Conservation (phyloP, 2,113 vertebrate species). For the Astatoreochromis straeleni region DNA sequence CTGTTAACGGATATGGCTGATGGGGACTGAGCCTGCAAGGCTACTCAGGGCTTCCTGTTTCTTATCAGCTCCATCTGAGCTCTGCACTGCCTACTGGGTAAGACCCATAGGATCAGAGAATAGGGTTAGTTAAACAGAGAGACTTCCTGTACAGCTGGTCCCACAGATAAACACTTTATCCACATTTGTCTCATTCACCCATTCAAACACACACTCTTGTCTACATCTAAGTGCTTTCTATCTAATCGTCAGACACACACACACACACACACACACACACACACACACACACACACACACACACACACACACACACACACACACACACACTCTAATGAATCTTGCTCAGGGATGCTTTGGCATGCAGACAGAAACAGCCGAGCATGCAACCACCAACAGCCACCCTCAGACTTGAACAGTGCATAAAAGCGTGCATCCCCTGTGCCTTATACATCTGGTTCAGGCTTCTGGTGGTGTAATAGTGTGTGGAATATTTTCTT, state of each 20-base stretch:
- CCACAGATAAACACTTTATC: background rate
- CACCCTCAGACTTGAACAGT: background rate
- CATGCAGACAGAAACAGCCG: background rate
- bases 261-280: background rate
- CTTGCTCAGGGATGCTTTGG: background rate
- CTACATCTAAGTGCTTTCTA: background rate
- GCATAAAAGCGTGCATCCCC: background rate
- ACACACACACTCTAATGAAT: background rate
- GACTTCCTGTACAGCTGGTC: background rate
- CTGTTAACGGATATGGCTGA: background rate
- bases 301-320: background rate
- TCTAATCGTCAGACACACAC: background rate
- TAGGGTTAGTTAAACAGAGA: background rate
- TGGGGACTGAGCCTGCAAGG: background rate
- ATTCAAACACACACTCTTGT: background rate
- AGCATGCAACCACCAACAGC: background rate
- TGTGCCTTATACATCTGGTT: background rate
- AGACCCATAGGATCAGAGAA: background rate
- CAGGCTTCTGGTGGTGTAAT: background rate
- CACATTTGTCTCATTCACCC: background rate
- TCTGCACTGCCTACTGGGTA: background rate
- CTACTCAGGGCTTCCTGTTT: background rate
- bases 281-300: background rate
- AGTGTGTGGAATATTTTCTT: background rate
- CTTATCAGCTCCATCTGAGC: background rate